Conservation (phyloP, 2,888 invertebrate genomes). For the Physocephala rufipes region DNA sequence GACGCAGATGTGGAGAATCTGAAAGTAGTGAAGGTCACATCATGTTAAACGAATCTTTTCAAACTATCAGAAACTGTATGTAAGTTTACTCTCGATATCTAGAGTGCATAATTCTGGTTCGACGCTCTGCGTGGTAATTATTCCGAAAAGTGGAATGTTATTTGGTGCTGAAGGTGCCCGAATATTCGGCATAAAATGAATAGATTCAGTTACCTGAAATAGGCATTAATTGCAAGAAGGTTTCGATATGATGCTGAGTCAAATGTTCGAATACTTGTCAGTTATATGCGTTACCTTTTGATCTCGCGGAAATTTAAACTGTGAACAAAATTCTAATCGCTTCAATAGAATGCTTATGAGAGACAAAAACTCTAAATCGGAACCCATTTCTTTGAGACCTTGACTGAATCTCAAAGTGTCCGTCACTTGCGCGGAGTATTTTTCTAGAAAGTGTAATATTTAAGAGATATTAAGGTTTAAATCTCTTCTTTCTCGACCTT, state of each 20-base stretch:
- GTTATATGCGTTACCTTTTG: conserved; percentile 54
- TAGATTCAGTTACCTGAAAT: conserved; percentile 65
- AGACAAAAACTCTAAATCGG: conserved; percentile 77
- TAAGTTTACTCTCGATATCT: conserved; percentile 61
- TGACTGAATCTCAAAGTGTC: conserved; percentile 74
- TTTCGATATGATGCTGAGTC: not conserved
- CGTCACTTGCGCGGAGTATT: conserved; percentile 69
- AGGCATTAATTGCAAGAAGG: not conserved
- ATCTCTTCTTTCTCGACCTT: not conserved
- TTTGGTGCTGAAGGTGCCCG: conserved; percentile 65
- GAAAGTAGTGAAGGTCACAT: not conserved
- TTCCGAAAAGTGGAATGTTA: conserved; percentile 68
- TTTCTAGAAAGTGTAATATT: conserved; percentile 59
- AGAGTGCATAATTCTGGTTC: conserved; percentile 71
- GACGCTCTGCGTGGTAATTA: conserved; percentile 73
- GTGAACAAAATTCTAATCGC: conserved; percentile 73
- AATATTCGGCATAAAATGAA: conserved; percentile 70
- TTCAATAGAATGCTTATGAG: conserved; percentile 73
- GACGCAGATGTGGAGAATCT: conserved; percentile 67
- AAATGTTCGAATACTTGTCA: not conserved
- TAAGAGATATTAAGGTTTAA: not conserved
- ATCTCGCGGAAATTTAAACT: conserved; percentile 67
- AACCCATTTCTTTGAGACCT: conserved; percentile 73
- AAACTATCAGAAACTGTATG: not conserved
- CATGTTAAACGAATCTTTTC: not conserved